A percentile compares a stretch with the other conserved stretches of the same genome.
Evolutionary conservation across 2,113 vertebrate species (phyloP).

Genomic region (Trematocara macrostoma): DNA sequence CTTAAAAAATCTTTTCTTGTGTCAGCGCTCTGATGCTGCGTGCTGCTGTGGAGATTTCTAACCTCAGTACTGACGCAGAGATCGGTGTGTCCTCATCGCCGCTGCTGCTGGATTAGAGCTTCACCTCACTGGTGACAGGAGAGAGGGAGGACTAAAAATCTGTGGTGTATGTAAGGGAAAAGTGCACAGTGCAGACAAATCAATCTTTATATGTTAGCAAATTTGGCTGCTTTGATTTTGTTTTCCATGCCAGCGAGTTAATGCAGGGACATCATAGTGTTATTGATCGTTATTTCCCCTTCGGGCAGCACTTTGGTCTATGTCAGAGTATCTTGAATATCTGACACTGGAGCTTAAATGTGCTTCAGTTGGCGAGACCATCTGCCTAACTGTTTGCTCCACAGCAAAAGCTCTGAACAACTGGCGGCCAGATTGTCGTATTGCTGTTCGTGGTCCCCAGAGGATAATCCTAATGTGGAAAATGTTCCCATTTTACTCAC

Average conservation of each 20-base stretch:
- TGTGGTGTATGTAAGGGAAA: neutral
- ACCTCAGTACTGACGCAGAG: neutral
- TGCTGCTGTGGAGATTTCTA: neutral
- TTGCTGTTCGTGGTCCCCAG: neutral
- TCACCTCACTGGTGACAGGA: neutral
- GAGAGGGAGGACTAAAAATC: neutral
- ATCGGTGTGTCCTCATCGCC: neutral
- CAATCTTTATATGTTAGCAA: neutral
- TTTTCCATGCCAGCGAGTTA: neutral
- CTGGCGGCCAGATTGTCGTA: neutral
- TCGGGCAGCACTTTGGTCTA: neutral
- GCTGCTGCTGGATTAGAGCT: constrained; percentile 41
- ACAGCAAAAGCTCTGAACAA: neutral
- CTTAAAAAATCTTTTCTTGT: neutral
- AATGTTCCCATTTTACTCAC: neutral
- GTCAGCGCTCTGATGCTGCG: neutral
- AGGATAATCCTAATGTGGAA: neutral
- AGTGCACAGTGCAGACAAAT: neutral
- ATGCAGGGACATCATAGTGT: neutral
- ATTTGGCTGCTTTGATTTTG: neutral
- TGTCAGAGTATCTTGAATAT: neutral
- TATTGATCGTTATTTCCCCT: neutral
- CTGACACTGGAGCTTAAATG: neutral
- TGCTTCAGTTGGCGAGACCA: neutral
- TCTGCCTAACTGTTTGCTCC: neutral